Conservation (phyloP, 2,888 invertebrate species). For the Calephelis perditalis region DNA sequence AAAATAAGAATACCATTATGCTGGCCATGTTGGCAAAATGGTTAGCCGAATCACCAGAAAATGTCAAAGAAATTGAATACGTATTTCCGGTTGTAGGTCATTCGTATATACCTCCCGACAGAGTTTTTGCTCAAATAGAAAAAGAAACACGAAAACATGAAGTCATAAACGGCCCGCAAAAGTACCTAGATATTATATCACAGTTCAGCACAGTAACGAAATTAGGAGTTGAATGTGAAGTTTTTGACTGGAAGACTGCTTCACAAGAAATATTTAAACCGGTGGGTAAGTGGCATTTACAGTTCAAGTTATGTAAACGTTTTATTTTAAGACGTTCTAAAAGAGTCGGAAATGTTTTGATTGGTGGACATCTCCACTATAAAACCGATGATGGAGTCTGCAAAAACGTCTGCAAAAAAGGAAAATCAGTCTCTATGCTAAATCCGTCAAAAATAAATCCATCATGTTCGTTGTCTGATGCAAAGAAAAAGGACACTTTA, state of each 20-base stretch:
- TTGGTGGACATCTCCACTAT: constrained; percentile 30
- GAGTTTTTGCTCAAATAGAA: constrained; percentile 25
- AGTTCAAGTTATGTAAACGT: constrained; percentile 29
- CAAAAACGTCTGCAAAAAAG: constrained; percentile 24
- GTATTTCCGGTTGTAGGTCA: no score
- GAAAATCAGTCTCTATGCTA: constrained; percentile 12
- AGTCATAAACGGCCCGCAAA: constrained; percentile 17
- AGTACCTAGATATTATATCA: constrained; percentile 27
- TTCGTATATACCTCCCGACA: no score
- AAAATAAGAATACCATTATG: no score
- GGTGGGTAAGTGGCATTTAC: constrained; percentile 29
- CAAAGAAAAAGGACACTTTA: background rate
- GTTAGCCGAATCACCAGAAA: no score
- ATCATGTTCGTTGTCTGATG: background rate
- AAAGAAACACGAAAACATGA: constrained; percentile 27
- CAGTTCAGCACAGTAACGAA: constrained; percentile 26
- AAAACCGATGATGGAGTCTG: constrained; percentile 28
- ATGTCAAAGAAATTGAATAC: no score
- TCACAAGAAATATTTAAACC: constrained; percentile 29
- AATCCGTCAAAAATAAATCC: constrained; percentile 12
- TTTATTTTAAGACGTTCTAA: constrained; percentile 30
- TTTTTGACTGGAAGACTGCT: constrained; percentile 31
- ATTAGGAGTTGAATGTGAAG: constrained; percentile 24
- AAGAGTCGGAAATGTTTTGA: constrained; percentile 29
- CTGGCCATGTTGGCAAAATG: no score